Conservation (phyloP, 23 tunicate species). For the Styela clava region DNA sequence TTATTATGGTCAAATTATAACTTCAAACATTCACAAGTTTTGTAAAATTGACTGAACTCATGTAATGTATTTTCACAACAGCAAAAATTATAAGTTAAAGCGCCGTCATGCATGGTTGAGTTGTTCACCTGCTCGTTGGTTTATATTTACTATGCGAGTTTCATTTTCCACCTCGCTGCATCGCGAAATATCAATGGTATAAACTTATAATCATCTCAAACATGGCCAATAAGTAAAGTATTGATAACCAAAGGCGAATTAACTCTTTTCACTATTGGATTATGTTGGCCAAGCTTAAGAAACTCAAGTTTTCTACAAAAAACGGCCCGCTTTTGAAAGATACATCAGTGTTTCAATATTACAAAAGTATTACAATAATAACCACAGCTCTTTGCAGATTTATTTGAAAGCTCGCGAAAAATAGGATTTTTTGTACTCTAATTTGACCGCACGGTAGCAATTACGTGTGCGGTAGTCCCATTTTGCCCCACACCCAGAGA, state of each 20-base stretch:
- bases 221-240: too few relatives aligned
- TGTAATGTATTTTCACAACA: neutral
- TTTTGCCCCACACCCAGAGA: neutral
- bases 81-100: neutral
- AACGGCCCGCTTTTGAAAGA: neutral
- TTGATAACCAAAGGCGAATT: too few relatives aligned
- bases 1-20: neutral
- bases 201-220: too few relatives aligned
- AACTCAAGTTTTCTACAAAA: too few relatives aligned
- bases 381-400: too few relatives aligned
- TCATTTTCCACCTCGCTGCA: neutral
- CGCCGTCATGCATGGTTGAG: neutral
- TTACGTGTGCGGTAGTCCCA: neutral
- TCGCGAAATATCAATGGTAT: neutral
- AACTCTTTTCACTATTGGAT: too few relatives aligned
- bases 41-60: neutral
- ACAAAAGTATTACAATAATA: too few relatives aligned
- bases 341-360: too few relatives aligned
- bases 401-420: too few relatives aligned
- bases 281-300: too few relatives aligned
- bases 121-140: neutral
- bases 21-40: neutral
- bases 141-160: neutral
- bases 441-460: neutral
- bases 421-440: too few relatives aligned